Conservation (phyloP, 1,140 invertebrate species). For the Triops cancriformis region DNA sequence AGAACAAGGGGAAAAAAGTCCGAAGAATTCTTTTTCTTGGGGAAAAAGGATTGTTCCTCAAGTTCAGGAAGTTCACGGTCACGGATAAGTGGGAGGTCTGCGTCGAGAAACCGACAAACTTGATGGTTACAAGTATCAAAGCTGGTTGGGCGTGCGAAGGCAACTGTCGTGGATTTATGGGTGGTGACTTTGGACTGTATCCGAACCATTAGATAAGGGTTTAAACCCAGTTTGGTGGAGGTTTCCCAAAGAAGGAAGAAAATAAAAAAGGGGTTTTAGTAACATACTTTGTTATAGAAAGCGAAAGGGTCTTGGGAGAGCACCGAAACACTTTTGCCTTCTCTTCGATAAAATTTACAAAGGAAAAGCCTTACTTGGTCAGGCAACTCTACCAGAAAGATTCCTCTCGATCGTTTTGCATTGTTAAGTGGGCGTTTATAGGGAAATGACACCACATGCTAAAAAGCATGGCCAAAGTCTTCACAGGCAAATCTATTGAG, state of each 20-base stretch:
- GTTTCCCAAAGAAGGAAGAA: background rate
- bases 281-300: constrained; percentile 1
- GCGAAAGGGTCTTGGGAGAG: background rate
- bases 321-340: background rate
- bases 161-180: background rate
- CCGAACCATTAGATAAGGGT: constrained; percentile 5
- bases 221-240: background rate
- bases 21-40: background rate
- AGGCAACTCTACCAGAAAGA: background rate
- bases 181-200: background rate
- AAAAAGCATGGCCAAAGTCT: background rate
- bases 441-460: background rate
- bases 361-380: background rate
- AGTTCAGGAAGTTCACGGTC: background rate
- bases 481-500: background rate
- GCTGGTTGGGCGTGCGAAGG: background rate
- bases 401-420: background rate
- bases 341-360: background rate
- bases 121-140: background rate
- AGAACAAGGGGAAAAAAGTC: background rate
- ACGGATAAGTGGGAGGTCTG: background rate
- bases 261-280: background rate
- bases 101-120: background rate
- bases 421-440: constrained; percentile 6
- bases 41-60: background rate